phyloP scores from a whole-genome alignment of 2,797 vertebrate genomes.

The Echiichthys vipera region DNA sequence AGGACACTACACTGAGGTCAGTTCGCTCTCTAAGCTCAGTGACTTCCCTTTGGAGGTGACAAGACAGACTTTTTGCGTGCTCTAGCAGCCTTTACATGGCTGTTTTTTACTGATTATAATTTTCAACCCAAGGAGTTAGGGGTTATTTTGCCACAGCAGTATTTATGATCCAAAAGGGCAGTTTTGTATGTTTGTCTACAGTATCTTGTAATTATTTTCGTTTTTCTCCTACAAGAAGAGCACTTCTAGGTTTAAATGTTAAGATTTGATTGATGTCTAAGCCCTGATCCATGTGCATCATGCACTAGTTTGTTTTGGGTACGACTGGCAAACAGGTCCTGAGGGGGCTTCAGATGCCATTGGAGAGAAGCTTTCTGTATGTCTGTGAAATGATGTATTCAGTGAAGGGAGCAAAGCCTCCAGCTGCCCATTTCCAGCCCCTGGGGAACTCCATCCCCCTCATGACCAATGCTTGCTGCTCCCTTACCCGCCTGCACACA shows the following conservation, averaged over 20 bases:
- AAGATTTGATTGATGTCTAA: conserved; percentile 25
- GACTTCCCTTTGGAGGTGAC: conserved; percentile 44
- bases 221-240: conserved; percentile 4
- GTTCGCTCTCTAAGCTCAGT: conserved; percentile 41
- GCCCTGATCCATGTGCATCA: conserved; percentile 11
- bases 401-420: conserved; percentile 67
- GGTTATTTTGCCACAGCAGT: not conserved
- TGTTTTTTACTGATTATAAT: conserved; percentile 13
- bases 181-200: not conserved
- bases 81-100: not conserved
- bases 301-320: conserved; percentile 32
- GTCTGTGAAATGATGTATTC: conserved; percentile 70
- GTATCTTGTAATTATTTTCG: conserved; percentile 25
- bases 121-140: not conserved
- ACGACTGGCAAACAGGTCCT: conserved; percentile 55
- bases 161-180: too few relatives aligned
- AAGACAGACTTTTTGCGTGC: conserved; percentile 36
- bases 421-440: conserved; percentile 68
- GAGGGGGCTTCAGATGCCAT: conserved; percentile 42
- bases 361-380: conserved; percentile 65
- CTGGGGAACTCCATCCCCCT: conserved; percentile 41
- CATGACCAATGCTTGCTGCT: conserved; percentile 50
- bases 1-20: conserved; percentile 71
- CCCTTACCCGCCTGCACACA: conserved; percentile 25
- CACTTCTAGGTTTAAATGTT: conserved; percentile 15